Base-by-base conservation (phyloP, 2,113 vertebrate genomes). In the Brachyhypopomus occidentalis region DNA sequence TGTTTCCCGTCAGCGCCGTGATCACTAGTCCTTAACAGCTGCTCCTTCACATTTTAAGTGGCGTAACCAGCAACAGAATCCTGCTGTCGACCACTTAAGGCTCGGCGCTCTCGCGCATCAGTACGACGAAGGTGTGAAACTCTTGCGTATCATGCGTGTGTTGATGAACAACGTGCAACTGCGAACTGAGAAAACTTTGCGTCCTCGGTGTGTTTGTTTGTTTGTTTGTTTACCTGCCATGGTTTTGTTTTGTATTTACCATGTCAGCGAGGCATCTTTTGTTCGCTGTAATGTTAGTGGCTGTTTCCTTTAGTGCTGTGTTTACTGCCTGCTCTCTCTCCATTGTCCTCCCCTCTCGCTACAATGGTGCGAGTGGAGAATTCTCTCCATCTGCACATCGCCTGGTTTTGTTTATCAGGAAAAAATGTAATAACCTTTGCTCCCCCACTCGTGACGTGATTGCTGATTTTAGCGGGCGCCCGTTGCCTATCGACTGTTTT, bases 381-480 rank as follows among this genome's bases (percentile, higher is more conserved):
- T 75, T 80, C 58, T 72, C 27, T 5, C n/a, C 1, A 41, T 56
- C 36, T 11, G 55, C 34, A 38, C 74, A 79, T 84, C 81, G 58
- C 38, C 55, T 27, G 1, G 20, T 79, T 82, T 25, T 82, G 55
- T 85, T 85, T 79, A 79, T 85, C 72, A 25, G 58, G 59, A 19
- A 67, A 52, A 66, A 82, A 60, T 82, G 76, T 79, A 81, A 76
- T 81, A 79, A 82, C 84, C 79, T 85, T 79, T 82, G 67, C 64
- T 45, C 80, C 72, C 52, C 80, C 72, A 85, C 75, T 85, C 72
- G 56, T 25, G 7, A 48, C 66, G 45, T 82, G 72, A 78, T 76
- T 64, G 41, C 71, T 55, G 71, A 78, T 82, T 85, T 77, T 82
- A 74, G 71, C 76, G 45, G 75, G 69, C 45, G 1, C 76, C 56